These are phyloP conservation scores for Ephydatia muelleri DNA, from an alignment of 37 sponge, comb jelly and placozoan genomes.

Conservation along the genomic window DNA sequence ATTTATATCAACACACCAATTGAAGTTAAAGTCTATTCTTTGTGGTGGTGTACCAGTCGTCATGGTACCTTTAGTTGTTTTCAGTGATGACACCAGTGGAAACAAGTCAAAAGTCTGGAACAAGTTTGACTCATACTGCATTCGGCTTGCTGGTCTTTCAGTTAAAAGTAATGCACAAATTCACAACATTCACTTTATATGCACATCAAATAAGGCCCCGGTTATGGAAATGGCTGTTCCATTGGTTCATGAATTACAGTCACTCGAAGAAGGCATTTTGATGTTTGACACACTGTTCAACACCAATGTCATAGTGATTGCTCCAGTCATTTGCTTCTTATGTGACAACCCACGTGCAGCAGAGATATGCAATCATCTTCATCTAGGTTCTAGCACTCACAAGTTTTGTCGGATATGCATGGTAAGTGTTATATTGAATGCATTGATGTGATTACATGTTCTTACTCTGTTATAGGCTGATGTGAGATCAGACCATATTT, in stretches of 20 bases:
- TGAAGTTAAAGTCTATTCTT: background rate
- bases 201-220: slow-evolving; percentile 1
- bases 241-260: slow-evolving; percentile 5
- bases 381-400: background rate
- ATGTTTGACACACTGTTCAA: slow-evolving; percentile 22
- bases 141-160: slow-evolving; percentile 22
- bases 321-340: slow-evolving; percentile 18
- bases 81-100: slow-evolving; percentile 24
- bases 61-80: slow-evolving; percentile 2
- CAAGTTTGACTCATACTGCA: slow-evolving; percentile 21
- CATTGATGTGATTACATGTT: too few species aligned
- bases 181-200: slow-evolving; percentile 31
- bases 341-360: slow-evolving; percentile 30
- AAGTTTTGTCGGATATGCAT: background rate
- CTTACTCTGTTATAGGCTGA: too few species aligned
- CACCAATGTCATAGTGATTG: slow-evolving; percentile 8
- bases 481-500: too few species aligned
- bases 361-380: slow-evolving; percentile 22
- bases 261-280: slow-evolving; percentile 15
- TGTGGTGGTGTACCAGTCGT: slow-evolving; percentile 5
- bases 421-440: slow-evolving; percentile 1
- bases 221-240: slow-evolving; percentile 3
- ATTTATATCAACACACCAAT: background rate
- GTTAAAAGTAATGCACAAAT: background rate
- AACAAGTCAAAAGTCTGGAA: slow-evolving; percentile 25